Conservation (phyloP, 92 coral and sea anemone genomes). For the Pocillopora grandis region DNA sequence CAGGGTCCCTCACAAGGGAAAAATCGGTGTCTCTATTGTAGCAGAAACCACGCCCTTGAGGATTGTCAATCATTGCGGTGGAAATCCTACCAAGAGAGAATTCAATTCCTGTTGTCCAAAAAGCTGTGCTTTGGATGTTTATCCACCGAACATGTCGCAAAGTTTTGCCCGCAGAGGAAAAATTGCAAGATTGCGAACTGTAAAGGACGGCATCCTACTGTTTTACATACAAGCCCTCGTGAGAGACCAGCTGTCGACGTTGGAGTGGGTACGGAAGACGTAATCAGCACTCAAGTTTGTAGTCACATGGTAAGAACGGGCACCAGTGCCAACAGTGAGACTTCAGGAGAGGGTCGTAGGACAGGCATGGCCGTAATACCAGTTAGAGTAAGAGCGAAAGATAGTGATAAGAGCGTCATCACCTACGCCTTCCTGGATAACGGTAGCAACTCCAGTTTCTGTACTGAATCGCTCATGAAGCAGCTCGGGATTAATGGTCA, state of each 20-base stretch:
- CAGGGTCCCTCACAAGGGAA: too few relatives aligned
- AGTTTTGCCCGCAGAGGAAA: not conserved
- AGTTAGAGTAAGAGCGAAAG: conserved; percentile 38
- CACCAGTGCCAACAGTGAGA: not conserved
- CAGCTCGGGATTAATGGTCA: too few relatives aligned
- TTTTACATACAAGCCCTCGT: not conserved
- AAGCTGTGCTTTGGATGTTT: conserved; percentile 6
- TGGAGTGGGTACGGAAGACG: not conserved
- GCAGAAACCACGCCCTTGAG: not conserved
- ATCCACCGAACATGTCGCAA: not conserved
- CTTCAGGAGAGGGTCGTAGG: not conserved
- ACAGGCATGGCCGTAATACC: conserved; percentile 46
- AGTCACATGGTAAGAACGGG: not conserved
- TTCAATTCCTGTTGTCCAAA: not conserved
- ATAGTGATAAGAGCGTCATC: conserved; percentile 6
- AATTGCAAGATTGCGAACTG: not conserved
- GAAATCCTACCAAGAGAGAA: not conserved
- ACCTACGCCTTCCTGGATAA: conserved; percentile 58
- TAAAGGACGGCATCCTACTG: not conserved
- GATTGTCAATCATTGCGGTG: not conserved
- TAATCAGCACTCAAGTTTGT: not conserved
- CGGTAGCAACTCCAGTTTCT: conserved; percentile 28
- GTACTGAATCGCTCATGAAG: too few relatives aligned
- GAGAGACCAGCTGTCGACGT: not conserved
- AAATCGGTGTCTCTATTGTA: not conserved